Percentiles rank a stretch among this genome's conserved stretches.
Evolutionary conservation across 2,888 invertebrate genomes (phyloP).

Genomic region (Eupithecia vulgata): DNA sequence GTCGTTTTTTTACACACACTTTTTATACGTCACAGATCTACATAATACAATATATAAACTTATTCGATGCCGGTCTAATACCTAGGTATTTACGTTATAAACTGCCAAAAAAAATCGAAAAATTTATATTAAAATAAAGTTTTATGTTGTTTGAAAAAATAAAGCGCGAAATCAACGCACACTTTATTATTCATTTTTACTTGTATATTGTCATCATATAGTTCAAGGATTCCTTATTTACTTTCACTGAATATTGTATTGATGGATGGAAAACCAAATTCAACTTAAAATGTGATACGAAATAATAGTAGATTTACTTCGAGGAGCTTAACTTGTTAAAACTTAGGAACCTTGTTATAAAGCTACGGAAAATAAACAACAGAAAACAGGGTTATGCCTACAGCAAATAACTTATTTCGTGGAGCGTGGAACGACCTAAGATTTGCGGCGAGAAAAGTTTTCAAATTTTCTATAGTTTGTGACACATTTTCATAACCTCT

Average conservation of each 20-base stretch:
- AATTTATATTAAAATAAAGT: too few relatives aligned
- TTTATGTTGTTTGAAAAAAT: too few relatives aligned
- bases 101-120: not conserved
- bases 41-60: too few relatives aligned
- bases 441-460: conserved; percentile 36
- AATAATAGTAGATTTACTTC: conserved; percentile 27
- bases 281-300: not conserved
- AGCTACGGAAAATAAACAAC: conserved; percentile 34
- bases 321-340: conserved; percentile 31
- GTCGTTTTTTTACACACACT: not conserved
- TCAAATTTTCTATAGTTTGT: conserved; percentile 38
- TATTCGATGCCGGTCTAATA: too few relatives aligned
- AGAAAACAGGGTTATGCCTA: conserved; percentile 31
- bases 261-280: not conserved
- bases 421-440: conserved; percentile 32
- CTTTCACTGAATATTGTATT: not conserved
- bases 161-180: not conserved
- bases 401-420: conserved; percentile 33
- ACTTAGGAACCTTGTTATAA: conserved; percentile 30
- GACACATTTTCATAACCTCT: conserved; percentile 32
- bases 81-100: too few relatives aligned
- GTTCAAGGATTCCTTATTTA: too few relatives aligned
- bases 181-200: not conserved
- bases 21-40: too few relatives aligned
- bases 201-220: not conserved